Percentiles rank a stretch among this genome's conserved stretches.
Evolutionary conservation across 2,888 invertebrate species (phyloP).

Genomic region (Drosophila pseudotalamancana): DNA sequence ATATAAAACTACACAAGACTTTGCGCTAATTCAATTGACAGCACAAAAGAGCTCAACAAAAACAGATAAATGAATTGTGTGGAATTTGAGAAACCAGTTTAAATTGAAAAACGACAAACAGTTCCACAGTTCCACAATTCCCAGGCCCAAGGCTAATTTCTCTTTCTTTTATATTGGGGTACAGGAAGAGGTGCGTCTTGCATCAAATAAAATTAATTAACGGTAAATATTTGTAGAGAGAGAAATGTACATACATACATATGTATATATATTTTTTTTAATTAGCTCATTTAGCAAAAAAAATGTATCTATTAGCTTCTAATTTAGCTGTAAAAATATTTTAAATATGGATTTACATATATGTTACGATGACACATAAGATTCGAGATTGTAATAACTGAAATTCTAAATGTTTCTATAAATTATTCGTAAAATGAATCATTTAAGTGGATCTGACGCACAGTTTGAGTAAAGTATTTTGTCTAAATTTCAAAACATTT

Average conservation of each 20-base stretch:
- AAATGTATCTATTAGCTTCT: too few relatives aligned
- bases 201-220: conserved; percentile 58
- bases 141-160: conserved; percentile 6
- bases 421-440: conserved; percentile 23
- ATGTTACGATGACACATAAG: conserved; percentile 2
- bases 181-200: conserved; percentile 64
- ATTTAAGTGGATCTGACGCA: neutral
- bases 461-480: neutral
- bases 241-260: conserved; percentile 2
- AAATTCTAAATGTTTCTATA: neutral
- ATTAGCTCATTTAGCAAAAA: too few relatives aligned
- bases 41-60: conserved; percentile 44
- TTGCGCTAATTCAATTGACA: conserved; percentile 74
- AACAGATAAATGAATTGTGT: conserved; percentile 42
- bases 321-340: neutral
- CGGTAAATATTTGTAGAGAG: conserved; percentile 33
- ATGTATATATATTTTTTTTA: neutral
- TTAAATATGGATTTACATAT: too few relatives aligned
- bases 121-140: conserved; percentile 19
- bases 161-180: conserved; percentile 4
- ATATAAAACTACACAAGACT: conserved; percentile 29
- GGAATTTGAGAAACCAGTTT: conserved; percentile 49
- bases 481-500: neutral
- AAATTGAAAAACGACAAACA: conserved; percentile 14
- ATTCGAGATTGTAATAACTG: neutral